Base-by-base conservation (phyloP, 2,113 vertebrate species). In the Sebastes schlegelii region DNA sequence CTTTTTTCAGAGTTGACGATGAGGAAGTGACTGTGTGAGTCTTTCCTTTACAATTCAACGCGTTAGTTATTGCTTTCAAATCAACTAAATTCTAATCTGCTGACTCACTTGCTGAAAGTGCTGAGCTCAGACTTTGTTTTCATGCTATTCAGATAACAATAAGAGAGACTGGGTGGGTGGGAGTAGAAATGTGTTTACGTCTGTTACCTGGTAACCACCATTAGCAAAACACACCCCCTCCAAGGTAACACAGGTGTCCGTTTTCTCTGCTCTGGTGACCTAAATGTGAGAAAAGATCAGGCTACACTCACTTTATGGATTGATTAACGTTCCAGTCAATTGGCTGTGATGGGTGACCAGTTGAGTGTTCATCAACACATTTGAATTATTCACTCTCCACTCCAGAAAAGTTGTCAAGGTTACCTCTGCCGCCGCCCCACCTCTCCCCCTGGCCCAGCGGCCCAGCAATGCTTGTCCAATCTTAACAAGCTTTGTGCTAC, bases 401-500 rank as follows among this genome's bases (percentile, higher is more conserved):
- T 91, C 82, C 79, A 89, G 87, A 90, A 90, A 92, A 92, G 94
- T 94, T 94, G 95, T 93, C 92, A 92, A 86, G 94, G 91, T 91
- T 95, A 93, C 92, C 86, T 95, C 79, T 83, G 77, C 79, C 52
- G 6, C 75, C 2, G 73, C 84, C 91, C 90, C 91, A 89, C 89
- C 93, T 91, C 84, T 85, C 77, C 83, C 75, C 66, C 51, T 69
- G 60, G 86, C 88, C 82, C 87, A 89, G 82, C 82, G 8, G 85
- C 84, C 86, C 91, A 83, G 94, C 92, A 93, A 96, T 96, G 95
- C 95, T 95, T 95, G 95, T 96, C 95, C 95, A 95, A 94, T 93
- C 94, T 95, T 96, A 96, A 96, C 95, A 96, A 96, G 95, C 95
- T 96, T 96, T 96, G 94, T 88, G 93, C 94, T 95, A 93, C 95